Evolutionary conservation across 2,888 invertebrate genomes (phyloP).

Genomic region (Lithophane leautieri): DNA sequence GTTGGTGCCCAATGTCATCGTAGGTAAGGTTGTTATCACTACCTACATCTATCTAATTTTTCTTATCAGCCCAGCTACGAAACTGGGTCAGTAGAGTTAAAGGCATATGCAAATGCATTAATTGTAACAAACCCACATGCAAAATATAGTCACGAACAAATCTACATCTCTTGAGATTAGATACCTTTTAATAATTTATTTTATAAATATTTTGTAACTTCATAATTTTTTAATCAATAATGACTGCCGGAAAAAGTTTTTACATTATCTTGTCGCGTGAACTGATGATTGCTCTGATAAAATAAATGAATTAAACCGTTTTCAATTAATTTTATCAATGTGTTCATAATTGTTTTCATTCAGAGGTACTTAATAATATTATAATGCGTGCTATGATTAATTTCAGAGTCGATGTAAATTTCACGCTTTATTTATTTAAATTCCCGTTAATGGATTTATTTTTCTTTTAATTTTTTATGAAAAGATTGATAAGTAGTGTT

Average conservation of each 20-base stretch:
- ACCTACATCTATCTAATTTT: conserved; percentile 81
- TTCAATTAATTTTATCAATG: neutral
- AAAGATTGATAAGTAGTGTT: neutral
- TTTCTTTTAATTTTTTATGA: neutral
- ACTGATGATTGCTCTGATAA: conserved; percentile 2
- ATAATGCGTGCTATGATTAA: neutral
- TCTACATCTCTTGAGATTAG: conserved; percentile 26
- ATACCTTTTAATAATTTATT: conserved; percentile 11
- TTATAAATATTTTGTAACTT: neutral
- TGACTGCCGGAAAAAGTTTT: conserved; percentile 36
- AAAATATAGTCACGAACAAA: conserved; percentile 6
- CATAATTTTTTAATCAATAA: neutral
- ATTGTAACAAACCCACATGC: conserved; percentile 57
- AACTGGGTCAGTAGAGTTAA: conserved; percentile 82
- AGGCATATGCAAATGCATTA: conserved; percentile 66
- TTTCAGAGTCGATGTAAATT: neutral
- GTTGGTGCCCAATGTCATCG: conserved; percentile 81
- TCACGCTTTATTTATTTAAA: neutral
- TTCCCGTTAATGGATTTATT: neutral
- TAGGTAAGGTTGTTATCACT: conserved; percentile 83
- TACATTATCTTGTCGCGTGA: neutral
- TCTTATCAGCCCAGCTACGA: conserved; percentile 78
- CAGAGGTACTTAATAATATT: neutral
- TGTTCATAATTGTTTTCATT: neutral
- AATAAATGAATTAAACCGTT: neutral